These are phyloP conservation scores for Lichenostomus cassidix DNA, from an alignment of 2,113 vertebrate genomes.

Conservation along the genomic window DNA sequence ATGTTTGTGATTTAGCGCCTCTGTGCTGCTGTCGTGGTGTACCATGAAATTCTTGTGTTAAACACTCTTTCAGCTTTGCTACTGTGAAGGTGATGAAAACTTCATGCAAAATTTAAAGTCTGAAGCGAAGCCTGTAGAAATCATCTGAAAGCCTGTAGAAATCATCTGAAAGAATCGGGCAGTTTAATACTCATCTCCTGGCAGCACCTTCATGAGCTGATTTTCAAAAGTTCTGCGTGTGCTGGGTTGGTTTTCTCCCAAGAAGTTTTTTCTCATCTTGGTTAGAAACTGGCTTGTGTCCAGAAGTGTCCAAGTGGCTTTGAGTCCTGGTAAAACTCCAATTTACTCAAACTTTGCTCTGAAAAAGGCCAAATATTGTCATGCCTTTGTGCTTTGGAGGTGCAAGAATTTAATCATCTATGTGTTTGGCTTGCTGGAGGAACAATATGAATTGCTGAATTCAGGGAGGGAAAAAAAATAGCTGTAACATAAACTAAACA, in stretches of 20 bases:
- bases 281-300: neutral
- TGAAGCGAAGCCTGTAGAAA: neutral
- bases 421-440: neutral
- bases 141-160: neutral
- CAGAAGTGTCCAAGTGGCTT: neutral
- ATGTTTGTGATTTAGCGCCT: neutral
- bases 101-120: neutral
- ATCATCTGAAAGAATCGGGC: rapidly evolving
- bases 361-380: neutral
- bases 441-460: neutral
- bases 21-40: neutral
- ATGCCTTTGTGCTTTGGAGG: neutral
- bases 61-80: neutral
- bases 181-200: neutral
- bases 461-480: neutral
- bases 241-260: neutral
- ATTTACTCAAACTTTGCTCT: neutral
- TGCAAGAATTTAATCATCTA: neutral
- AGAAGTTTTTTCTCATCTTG: neutral
- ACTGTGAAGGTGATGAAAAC: neutral
- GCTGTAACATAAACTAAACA: constrained; percentile 2
- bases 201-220: neutral
- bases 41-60: neutral
- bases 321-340: neutral
- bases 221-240: neutral